Base-by-base conservation (phyloP, 2,888 invertebrate species). In the Timema podura region DNA sequence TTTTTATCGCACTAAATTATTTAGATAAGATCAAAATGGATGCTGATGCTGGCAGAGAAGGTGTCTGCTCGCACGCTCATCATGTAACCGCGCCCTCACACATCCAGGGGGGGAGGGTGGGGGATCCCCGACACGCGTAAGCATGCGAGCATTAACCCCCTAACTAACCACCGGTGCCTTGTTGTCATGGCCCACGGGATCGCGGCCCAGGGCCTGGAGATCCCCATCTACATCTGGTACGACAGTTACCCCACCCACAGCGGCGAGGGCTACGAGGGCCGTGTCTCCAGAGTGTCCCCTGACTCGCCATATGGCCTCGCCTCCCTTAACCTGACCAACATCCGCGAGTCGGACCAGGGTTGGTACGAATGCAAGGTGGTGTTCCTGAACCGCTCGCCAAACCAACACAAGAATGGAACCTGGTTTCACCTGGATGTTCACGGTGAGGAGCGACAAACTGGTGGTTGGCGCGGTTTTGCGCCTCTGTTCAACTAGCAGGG, bases 341-440 rank as follows among this genome's bases (percentile, higher is more conserved):
- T 97, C 80, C 89, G 90, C 76, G 95, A 95, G 83, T 88, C 91
- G 79, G 97, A 98, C 85, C 92, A 93, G 82, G 97, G 97, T 81
- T 97, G 97, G 97, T 97, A 95, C 87, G 92, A 95, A 86, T 95
- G 94, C 85, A 87, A 86, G 77, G 95, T 97, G 84, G 93, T 94
- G 82, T 96, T 96, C 86, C 91, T 96, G 84, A 95, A 96, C 84
- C 91, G 96, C 78, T 92, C 93, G 78, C 94, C 95, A 77, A 94
- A 93, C 83, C 91, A 91, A 82, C 89, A 91, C 86, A 94, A 93
- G 84, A 95, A 93, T 85, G 96, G 97, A 81, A 96, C 96, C 79
- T 97, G 96, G 96, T 96, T 97, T 85, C 96, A 97, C 84, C 88
- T 98, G 83, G 95, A 96, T 85, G 96, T 98, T 81, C 95, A 96